Evolutionary conservation across 2,797 vertebrate genomes (phyloP).

Genomic region (Adrianichthys oophorus): DNA sequence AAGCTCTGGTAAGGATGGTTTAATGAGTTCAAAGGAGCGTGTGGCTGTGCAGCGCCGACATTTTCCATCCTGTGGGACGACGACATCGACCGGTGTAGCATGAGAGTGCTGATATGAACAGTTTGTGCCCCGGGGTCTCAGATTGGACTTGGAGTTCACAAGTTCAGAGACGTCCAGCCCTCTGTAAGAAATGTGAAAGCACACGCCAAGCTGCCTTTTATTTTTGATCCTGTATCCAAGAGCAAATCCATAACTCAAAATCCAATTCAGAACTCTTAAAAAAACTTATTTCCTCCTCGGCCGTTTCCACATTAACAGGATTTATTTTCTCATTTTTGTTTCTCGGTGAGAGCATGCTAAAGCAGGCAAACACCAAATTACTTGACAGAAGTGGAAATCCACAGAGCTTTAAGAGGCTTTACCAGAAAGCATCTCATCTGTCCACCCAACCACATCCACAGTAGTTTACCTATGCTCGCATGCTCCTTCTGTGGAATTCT

Average conservation of each 20-base stretch:
- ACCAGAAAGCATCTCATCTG: constrained; percentile 52
- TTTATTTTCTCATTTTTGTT: constrained; percentile 15
- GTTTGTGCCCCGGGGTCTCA: constrained; percentile 31
- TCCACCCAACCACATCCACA: neutral
- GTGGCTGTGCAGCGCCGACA: constrained; percentile 38
- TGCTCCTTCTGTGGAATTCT: constrained; percentile 42
- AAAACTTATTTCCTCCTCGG: constrained; percentile 5
- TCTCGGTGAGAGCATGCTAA: constrained; percentile 37
- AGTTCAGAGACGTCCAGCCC: constrained; percentile 49
- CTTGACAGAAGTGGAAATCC: constrained; percentile 59
- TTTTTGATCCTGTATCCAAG: constrained; percentile 3
- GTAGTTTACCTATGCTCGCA: constrained; percentile 31
- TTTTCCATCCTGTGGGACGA: constrained; percentile 22
- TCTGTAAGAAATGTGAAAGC: constrained; percentile 30
- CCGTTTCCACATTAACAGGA: constrained; percentile 28
- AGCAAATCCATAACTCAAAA: constrained; percentile 17
- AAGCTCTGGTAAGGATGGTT: constrained; percentile 1
- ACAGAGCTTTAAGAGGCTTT: constrained; percentile 59
- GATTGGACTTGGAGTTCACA: constrained; percentile 52
- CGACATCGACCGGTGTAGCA: constrained; percentile 31
- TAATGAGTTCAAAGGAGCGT: constrained; percentile 32
- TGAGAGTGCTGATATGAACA: constrained; percentile 22
- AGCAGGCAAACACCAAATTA: constrained; percentile 46
- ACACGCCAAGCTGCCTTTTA: constrained; percentile 1
- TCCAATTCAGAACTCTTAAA: constrained; percentile 20